Base-by-base conservation (phyloP, 1,140 invertebrate species). In the Pachyrhynchus sulphureomaculatus region DNA sequence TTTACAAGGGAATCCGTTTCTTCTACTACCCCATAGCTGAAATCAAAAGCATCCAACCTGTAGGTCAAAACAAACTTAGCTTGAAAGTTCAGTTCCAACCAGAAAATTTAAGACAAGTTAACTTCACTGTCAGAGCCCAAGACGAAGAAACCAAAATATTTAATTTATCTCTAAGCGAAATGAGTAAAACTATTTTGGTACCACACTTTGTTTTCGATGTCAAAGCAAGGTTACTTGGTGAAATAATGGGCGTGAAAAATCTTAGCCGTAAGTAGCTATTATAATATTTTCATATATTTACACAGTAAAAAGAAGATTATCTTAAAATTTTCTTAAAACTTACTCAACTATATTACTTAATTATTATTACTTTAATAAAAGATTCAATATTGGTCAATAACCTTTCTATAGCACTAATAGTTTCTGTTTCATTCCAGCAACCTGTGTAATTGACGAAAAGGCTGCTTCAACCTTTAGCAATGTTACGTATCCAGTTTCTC, bases 401-500 rank as follows among this genome's bases (percentile, higher is more conserved):
- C 12, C 29, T 55, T 23, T 45, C 45, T 18, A 64, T 57, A n/a
- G n/a, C 58, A 69, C 59, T 67, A 8, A 39, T 39, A 9, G 9
- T 39, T 12, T n/a, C 9, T n/a, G 3, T 65, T 66, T 65, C 55
- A 59, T 75, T 78, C 48, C 73, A 88, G 86, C 78, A 24, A 75
- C 68, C 39, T 89, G 87, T 66, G 70, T 77, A 13, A 64, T 88
- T 32, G 85, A 87, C 58, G 70, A 75, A 0, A 75, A 69, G 5
- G 69, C 71, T 29, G 78, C 80, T 10, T 79, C 75, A 56, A 88
- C 86, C 0, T 88, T 88, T 74, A 84, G 85, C 68, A 80, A 82
- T 62, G 77, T 74, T 8, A 76, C 74, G n/a, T 86, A 84, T 65
- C 73, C 81, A 3, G 57, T 87, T 5, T 78, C 42, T 20, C 26